Evolutionary conservation across 1,140 invertebrate genomes (phyloP).

Genomic region (Atopsyche davidsoni): DNA sequence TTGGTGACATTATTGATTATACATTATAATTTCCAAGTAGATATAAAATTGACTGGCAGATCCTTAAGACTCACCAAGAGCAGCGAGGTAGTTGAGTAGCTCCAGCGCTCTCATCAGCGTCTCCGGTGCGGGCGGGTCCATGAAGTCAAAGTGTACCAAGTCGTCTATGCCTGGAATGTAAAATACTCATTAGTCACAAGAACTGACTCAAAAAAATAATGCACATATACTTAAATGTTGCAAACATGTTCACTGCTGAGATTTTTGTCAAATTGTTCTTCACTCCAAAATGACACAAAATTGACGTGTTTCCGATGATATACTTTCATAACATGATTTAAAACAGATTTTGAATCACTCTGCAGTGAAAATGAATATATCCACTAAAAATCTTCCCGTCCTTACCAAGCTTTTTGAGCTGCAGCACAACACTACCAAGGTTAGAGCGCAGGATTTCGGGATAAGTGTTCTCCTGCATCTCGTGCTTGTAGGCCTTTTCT

Average conservation of each 20-base stretch:
- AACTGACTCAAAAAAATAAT: too few species aligned
- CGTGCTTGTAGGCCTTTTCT: conserved; percentile 96
- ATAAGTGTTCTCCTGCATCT: conserved; percentile 99
- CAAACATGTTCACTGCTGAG: too few species aligned
- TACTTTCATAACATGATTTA: too few species aligned
- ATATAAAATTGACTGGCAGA: too few species aligned
- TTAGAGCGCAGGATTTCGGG: conserved; percentile 97
- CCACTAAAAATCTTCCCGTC: neutral
- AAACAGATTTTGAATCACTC: too few species aligned
- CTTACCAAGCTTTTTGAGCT: conserved; percentile 89
- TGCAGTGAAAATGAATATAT: conserved; percentile 6
- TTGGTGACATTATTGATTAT: too few species aligned
- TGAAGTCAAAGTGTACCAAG: conserved; percentile 99
- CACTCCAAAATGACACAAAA: too few species aligned
- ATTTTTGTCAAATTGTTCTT: too few species aligned
- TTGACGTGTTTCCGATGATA: too few species aligned
- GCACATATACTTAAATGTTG: too few species aligned
- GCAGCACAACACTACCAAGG: conserved; percentile 92
- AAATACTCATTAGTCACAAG: too few species aligned
- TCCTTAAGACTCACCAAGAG: conserved; percentile 56
- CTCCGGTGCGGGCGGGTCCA: conserved; percentile 99
- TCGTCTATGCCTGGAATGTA: conserved; percentile 78
- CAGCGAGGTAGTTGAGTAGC: conserved; percentile 94
- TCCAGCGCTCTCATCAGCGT: conserved; percentile 99
- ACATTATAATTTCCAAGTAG: too few species aligned